phyloP scores from a whole-genome alignment of 2,113 vertebrate species.

The Passer montanus region DNA sequence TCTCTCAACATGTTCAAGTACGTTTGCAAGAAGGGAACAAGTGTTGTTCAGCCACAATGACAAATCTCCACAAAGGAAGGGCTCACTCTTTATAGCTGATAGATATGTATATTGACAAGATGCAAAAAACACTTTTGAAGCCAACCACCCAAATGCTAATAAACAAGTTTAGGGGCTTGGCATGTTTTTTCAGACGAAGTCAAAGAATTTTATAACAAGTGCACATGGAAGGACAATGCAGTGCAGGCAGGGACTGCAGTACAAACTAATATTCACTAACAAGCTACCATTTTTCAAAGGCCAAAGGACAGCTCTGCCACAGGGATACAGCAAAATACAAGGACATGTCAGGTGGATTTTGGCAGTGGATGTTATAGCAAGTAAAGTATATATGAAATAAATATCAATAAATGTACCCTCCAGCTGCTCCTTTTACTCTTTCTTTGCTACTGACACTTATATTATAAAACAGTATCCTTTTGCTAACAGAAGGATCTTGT shows the following conservation, averaged over 20 bases:
- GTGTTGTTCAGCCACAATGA: not conserved
- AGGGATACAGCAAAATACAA: not conserved
- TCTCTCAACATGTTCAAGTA: not conserved
- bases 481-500: slow-evolving; percentile 5
- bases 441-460: not conserved
- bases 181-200: not conserved
- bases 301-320: not conserved
- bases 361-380: not conserved
- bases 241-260: not conserved
- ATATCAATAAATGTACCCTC: slow-evolving; percentile 7
- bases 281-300: not conserved
- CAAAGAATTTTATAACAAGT: not conserved
- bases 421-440: not conserved
- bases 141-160: not conserved
- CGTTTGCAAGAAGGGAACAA: not conserved
- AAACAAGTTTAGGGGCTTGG: not conserved
- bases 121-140: not conserved
- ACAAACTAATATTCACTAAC: not conserved
- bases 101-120: not conserved
- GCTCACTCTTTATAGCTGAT: not conserved
- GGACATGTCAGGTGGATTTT: not conserved
- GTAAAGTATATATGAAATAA: not conserved
- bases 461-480: not conserved
- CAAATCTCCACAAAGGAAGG: not conserved
- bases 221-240: not conserved